Evolutionary conservation across 2,888 invertebrate genomes (phyloP).

Genomic region (Agriopis marginaria): DNA sequence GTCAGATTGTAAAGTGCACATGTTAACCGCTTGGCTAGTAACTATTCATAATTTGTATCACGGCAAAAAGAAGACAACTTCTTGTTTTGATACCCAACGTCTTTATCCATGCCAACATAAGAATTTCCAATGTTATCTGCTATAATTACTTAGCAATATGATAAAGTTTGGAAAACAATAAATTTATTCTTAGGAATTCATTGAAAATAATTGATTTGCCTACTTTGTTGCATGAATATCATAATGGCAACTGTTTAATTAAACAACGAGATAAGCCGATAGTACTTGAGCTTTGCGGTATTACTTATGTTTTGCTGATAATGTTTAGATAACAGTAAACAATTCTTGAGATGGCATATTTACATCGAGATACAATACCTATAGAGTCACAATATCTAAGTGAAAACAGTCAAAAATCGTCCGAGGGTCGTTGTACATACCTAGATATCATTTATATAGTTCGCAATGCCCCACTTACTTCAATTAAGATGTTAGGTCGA

Average conservation of each 20-base stretch:
- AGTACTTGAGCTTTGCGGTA: not conserved
- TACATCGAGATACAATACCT: slow-evolving; percentile 5
- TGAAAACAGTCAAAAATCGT: too few relatives aligned
- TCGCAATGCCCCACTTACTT: too few relatives aligned
- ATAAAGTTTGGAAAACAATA: not conserved
- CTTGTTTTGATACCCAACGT: not conserved
- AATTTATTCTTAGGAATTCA: not conserved
- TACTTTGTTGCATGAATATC: not conserved
- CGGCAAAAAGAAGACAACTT: not conserved
- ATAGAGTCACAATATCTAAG: too few relatives aligned
- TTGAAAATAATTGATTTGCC: not conserved
- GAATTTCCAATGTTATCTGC: too few relatives aligned
- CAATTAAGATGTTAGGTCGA: too few relatives aligned
- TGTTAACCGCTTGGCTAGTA: too few relatives aligned
- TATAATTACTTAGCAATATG: too few relatives aligned
- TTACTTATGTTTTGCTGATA: not conserved
- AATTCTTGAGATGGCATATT: slow-evolving; percentile 20
- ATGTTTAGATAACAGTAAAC: slow-evolving; percentile 18
- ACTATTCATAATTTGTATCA: too few relatives aligned
- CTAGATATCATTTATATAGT: too few relatives aligned
- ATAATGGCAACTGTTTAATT: slow-evolving; percentile 19
- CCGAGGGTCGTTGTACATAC: too few relatives aligned
- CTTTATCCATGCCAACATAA: not conserved
- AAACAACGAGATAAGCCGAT: slow-evolving; percentile 15
- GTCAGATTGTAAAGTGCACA: too few relatives aligned